These are phyloP conservation scores for Sesia bembeciformis DNA, from an alignment of 2,888 invertebrate species.

Conservation along the genomic window DNA sequence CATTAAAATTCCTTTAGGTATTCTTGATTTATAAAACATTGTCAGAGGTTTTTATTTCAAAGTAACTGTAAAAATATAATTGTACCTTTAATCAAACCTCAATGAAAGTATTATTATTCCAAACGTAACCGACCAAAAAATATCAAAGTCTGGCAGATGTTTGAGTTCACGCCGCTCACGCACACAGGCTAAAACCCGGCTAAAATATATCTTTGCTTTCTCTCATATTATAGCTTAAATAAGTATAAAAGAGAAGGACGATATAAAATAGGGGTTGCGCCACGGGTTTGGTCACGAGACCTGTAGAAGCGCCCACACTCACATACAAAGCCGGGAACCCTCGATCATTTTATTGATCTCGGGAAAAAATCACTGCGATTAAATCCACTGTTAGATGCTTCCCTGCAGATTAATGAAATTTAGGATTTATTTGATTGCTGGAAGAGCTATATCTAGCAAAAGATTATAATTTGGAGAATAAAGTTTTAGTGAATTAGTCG, in stretches of 20 bases:
- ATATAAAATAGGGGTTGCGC: slow-evolving; percentile 53
- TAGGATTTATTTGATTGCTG: slow-evolving; percentile 15
- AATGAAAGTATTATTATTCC: slow-evolving; percentile 40
- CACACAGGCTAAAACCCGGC: slow-evolving; percentile 20
- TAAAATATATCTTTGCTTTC: slow-evolving; percentile 18
- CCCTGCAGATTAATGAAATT: background rate
- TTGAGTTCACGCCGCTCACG: slow-evolving; percentile 45
- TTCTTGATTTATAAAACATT: too few species aligned
- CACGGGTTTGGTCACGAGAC: slow-evolving; percentile 58
- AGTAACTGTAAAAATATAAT: background rate
- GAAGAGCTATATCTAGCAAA: background rate
- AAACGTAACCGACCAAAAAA: slow-evolving; percentile 47
- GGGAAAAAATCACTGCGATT: slow-evolving; percentile 42
- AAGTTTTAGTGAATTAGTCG: too few species aligned
- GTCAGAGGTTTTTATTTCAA: too few species aligned
- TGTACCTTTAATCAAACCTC: slow-evolving; percentile 2
- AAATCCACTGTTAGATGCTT: slow-evolving; percentile 18
- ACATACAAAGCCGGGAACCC: slow-evolving; percentile 25
- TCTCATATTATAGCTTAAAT: background rate
- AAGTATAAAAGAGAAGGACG: slow-evolving; percentile 24
- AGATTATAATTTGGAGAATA: too few species aligned
- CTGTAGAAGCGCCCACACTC: slow-evolving; percentile 38
- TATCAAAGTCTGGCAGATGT: slow-evolving; percentile 62
- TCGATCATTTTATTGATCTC: slow-evolving; percentile 59
- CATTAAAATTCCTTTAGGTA: too few species aligned